phyloP scores from a whole-genome alignment of 2,797 vertebrate species.

The Clarias fuscus region DNA sequence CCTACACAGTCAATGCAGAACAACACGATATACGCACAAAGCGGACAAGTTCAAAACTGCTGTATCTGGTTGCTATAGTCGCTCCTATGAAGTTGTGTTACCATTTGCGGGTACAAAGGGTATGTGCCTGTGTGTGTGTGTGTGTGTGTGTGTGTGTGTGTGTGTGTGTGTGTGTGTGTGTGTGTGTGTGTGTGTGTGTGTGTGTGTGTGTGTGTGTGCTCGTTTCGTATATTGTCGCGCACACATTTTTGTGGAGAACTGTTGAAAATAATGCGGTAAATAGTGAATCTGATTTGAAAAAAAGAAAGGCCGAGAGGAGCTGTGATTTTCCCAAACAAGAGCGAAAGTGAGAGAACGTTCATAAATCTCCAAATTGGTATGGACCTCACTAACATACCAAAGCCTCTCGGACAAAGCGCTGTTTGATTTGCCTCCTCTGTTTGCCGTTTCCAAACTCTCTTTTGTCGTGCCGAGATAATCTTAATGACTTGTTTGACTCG shows the following conservation, averaged over 20 bases:
- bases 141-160: not conserved
- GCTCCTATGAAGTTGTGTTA: not conserved
- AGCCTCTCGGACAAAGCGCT: slow-evolving; percentile 57
- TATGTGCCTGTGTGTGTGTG: not conserved
- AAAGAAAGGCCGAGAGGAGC: slow-evolving; percentile 30
- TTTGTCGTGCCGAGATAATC: slow-evolving; percentile 54
- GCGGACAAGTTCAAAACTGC: not conserved
- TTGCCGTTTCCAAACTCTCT: slow-evolving; percentile 59
- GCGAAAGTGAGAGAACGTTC: slow-evolving; percentile 21
- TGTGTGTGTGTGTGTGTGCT: not conserved
- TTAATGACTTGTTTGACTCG: slow-evolving; percentile 61
- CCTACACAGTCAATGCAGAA: not conserved
- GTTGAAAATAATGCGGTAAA: not conserved
- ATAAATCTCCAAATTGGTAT: slow-evolving; percentile 59
- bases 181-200: not conserved
- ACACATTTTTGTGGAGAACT: too few relatives aligned
- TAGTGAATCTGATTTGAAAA: slow-evolving; percentile 1
- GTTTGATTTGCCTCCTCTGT: slow-evolving; percentile 58
- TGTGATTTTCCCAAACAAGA: slow-evolving; percentile 55
- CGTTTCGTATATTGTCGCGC: not conserved
- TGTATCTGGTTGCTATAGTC: not conserved
- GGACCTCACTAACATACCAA: slow-evolving; percentile 53
- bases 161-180: not conserved
- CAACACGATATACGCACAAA: not conserved
- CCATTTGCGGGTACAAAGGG: not conserved